Evolutionary conservation across 2,113 vertebrate genomes (phyloP).

Genomic region (Amblyopsis rosae): DNA sequence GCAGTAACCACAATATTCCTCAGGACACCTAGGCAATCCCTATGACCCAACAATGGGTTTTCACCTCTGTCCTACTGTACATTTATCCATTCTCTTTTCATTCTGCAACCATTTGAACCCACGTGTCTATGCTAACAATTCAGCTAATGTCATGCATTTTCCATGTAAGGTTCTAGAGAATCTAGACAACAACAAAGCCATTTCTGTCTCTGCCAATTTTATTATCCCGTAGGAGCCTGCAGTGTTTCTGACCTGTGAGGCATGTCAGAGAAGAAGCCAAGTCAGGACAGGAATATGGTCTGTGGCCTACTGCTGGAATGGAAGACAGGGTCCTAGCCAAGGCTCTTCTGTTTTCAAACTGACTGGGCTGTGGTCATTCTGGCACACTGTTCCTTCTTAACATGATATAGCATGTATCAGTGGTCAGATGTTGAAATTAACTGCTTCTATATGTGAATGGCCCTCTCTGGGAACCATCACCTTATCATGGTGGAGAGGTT

Average conservation of each 20-base stretch:
- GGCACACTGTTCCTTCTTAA: conserved; percentile 27
- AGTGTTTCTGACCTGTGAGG: conserved; percentile 57
- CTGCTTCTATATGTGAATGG: conserved; percentile 4
- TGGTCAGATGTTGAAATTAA: conserved; percentile 37
- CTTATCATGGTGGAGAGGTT: too few relatives aligned
- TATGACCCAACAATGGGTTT: too few relatives aligned
- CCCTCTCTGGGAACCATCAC: too few relatives aligned
- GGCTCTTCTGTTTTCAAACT: conserved; percentile 25
- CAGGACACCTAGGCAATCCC: too few relatives aligned
- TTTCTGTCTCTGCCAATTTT: conserved; percentile 58
- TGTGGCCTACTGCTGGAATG: conserved; percentile 43
- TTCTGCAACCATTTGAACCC: conserved; percentile 48
- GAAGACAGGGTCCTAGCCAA: conserved; percentile 34
- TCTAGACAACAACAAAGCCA: conserved; percentile 45
- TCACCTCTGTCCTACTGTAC: too few relatives aligned
- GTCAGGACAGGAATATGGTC: conserved; percentile 48
- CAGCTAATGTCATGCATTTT: conserved; percentile 38
- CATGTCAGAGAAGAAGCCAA: conserved; percentile 54
- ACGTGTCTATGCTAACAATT: conserved; percentile 52
- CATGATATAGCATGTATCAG: conserved; percentile 39
- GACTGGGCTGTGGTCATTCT: conserved; percentile 46
- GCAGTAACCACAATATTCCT: too few relatives aligned
- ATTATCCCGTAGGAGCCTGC: conserved; percentile 58
- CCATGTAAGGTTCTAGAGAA: conserved; percentile 31
- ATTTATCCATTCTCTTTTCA: conserved; percentile 22